A percentile compares a stretch with the other conserved stretches of the same genome.
Conservation (phyloP, 2,797 vertebrate genomes). For the Crocidura indochinensis region DNA sequence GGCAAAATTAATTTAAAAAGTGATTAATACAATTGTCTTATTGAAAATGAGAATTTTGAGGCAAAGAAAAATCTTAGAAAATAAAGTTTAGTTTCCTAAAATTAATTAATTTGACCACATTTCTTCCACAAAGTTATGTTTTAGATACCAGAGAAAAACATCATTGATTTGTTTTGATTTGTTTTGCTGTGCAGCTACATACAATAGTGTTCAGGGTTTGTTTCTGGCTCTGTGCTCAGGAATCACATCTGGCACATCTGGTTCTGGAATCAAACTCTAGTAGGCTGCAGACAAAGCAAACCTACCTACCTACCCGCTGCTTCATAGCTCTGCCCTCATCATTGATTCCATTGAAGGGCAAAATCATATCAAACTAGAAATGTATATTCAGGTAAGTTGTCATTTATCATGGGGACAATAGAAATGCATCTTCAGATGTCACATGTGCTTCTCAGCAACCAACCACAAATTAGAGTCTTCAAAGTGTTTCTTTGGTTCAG, state of each 20-base stretch:
- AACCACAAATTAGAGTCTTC: neutral
- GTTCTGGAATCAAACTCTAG: too few relatives aligned
- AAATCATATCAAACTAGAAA: neutral
- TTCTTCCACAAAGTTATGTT: neutral
- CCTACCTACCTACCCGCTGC: too few relatives aligned
- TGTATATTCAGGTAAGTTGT: neutral
- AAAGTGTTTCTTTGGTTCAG: neutral
- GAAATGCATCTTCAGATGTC: slow-evolving; percentile 3
- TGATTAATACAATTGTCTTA: neutral
- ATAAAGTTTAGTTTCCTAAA: slow-evolving; percentile 1
- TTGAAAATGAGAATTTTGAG: slow-evolving; percentile 48
- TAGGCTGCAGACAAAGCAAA: too few relatives aligned
- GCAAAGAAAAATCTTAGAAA: slow-evolving; percentile 40
- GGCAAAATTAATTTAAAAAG: slow-evolving; percentile 31
- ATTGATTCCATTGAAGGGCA: neutral
- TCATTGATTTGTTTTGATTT: too few relatives aligned
- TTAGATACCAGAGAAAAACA: neutral
- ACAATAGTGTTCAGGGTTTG: too few relatives aligned
- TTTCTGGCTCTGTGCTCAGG: too few relatives aligned
- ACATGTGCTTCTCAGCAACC: neutral
- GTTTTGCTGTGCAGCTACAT: too few relatives aligned
- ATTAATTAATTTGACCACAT: neutral
- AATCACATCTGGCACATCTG: too few relatives aligned
- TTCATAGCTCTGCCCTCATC: neutral
- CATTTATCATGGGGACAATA: neutral